phyloP scores from a whole-genome alignment of 2,113 vertebrate genomes.

The Tupaia tana region DNA sequence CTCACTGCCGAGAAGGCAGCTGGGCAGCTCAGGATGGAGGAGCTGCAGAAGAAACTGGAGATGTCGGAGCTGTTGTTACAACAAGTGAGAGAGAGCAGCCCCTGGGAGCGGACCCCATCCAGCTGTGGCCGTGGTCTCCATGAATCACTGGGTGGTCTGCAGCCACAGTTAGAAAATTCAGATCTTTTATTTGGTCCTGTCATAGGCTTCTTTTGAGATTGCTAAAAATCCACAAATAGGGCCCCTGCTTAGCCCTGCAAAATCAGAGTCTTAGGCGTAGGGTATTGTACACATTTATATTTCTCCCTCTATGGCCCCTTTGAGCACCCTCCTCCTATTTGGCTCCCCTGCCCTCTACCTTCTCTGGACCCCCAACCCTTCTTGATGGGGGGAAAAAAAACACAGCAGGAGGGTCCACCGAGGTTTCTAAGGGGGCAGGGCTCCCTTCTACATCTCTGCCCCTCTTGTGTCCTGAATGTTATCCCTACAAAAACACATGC shows the following conservation, averaged over 20 bases:
- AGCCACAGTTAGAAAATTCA: background rate
- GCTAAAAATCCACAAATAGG: background rate
- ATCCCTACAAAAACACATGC: background rate
- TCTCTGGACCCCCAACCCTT: background rate
- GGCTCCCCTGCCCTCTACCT: background rate
- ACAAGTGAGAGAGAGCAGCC: too few species aligned
- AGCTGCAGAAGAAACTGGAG: too few species aligned
- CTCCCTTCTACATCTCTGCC: background rate
- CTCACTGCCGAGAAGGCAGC: too few species aligned
- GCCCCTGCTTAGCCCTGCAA: background rate
- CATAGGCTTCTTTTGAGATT: background rate
- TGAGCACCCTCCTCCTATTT: background rate
- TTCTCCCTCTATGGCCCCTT: background rate
- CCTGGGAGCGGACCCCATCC: too few species aligned
- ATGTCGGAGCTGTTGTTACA: too few species aligned
- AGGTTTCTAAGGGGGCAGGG: too few species aligned
- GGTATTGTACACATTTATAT: too few species aligned
- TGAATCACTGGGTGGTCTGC: too few species aligned
- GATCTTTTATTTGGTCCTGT: background rate
- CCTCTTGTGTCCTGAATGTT: background rate
- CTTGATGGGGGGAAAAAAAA: background rate
- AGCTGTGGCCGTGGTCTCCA: too few species aligned
- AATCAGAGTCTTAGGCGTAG: background rate
- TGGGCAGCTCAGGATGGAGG: too few species aligned
- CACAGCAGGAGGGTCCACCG: background rate